phyloP scores from a whole-genome alignment of 1,140 invertebrate genomes.

The Calliphora vicina region DNA sequence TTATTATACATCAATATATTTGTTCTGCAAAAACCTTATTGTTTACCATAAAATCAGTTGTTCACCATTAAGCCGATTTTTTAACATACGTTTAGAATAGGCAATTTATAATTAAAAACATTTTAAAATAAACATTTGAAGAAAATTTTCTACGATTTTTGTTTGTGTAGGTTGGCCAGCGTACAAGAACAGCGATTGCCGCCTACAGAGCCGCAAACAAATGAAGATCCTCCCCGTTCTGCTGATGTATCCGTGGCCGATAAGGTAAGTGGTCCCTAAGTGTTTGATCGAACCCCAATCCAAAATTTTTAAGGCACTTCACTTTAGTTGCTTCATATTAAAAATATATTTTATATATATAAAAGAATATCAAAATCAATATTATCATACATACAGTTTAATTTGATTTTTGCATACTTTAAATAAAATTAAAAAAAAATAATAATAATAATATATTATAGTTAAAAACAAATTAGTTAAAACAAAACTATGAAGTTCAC shows the following conservation, averaged over 20 bases:
- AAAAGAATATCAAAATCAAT: constrained; percentile 30
- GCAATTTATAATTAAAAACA: no score
- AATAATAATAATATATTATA: no score
- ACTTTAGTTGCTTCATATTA: constrained; percentile 31
- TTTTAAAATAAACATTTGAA: no score
- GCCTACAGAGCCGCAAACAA: constrained; percentile 67
- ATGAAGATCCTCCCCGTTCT: constrained; percentile 73
- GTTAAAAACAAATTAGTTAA: constrained; percentile 20
- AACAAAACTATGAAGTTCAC: constrained; percentile 20
- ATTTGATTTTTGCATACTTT: constrained; percentile 26
- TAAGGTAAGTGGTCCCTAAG: constrained; percentile 66
- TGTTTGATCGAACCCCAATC: not conserved
- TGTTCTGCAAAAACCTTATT: no score
- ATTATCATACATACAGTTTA: constrained; percentile 17
- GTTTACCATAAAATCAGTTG: no score
- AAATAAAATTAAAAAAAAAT: constrained; percentile 9
- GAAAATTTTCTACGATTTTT: not conserved
- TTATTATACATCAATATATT: no score
- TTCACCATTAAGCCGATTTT: no score
- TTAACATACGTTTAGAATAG: no score
- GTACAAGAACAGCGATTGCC: constrained; percentile 92
- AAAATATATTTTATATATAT: constrained; percentile 36
- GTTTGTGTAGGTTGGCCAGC: constrained; percentile 79
- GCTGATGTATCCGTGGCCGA: constrained; percentile 71
- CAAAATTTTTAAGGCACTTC: constrained; percentile 18